Conservation (phyloP, 1,140 invertebrate genomes). For the Limonius californicus region DNA sequence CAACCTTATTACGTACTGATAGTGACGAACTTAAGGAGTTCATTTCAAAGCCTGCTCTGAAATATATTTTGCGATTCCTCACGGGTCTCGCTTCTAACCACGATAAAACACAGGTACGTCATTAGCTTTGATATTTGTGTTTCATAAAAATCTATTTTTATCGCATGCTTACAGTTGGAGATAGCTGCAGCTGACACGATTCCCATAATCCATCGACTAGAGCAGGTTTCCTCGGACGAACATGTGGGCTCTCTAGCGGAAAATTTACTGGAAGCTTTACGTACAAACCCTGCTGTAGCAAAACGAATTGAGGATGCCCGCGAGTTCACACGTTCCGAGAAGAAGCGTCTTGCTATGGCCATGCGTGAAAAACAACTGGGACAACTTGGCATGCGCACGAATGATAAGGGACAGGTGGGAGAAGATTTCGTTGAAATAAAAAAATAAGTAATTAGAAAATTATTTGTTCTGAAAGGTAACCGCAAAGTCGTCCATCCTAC, state of each 20-base stretch:
- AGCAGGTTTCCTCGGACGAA: slow-evolving; percentile 96
- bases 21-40: slow-evolving; percentile 98
- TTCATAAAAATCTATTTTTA: no score
- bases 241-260: slow-evolving; percentile 96
- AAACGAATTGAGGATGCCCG: slow-evolving; percentile 87
- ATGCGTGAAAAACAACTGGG: slow-evolving; percentile 94
- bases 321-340: slow-evolving; percentile 88
- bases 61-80: slow-evolving; percentile 89
- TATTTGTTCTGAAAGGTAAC: slow-evolving; percentile 67
- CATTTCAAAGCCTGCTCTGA: slow-evolving; percentile 87
- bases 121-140: no score
- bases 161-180: slow-evolving; percentile 63
- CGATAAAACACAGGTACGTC: slow-evolving; percentile 78
- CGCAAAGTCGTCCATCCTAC: slow-evolving; percentile 82
- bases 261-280: slow-evolving; percentile 87
- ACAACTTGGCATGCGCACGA: slow-evolving; percentile 92
- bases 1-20: slow-evolving; percentile 78
- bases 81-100: slow-evolving; percentile 90
- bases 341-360: slow-evolving; percentile 96
- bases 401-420: slow-evolving; percentile 79
- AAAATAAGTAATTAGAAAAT: background rate
- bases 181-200: slow-evolving; percentile 80
- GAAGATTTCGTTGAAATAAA: no score
- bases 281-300: slow-evolving; percentile 77
- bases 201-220: slow-evolving; percentile 89